These are phyloP conservation scores for Cherax destructor DNA, from an alignment of 1,140 invertebrate species.

Conservation along the genomic window DNA sequence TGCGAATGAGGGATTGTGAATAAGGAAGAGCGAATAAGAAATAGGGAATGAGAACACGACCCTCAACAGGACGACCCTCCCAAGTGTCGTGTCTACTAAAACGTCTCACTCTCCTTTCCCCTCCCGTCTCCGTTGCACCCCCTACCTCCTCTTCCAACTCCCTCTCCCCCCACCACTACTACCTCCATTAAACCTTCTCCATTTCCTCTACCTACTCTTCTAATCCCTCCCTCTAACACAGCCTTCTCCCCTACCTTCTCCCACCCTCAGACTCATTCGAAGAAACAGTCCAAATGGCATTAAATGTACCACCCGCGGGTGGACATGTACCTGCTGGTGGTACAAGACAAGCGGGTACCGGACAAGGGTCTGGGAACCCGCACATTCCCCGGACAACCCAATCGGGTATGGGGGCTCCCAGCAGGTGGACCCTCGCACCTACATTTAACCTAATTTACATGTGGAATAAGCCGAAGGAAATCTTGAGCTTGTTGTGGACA, in stretches of 20 bases:
- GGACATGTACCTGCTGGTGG: conserved; percentile 12
- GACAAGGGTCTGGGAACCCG: conserved; percentile 1
- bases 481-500: background rate
- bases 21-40: too few relatives aligned
- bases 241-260: background rate
- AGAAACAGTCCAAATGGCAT: conserved; percentile 28
- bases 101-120: conserved; percentile 37
- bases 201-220: background rate
- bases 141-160: background rate
- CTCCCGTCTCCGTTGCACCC: background rate
- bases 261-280: background rate
- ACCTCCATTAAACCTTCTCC: background rate
- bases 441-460: background rate
- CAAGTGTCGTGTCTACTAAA: conserved; percentile 27
- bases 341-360: background rate
- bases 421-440: background rate
- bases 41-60: too few relatives aligned
- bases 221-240: too few relatives aligned
- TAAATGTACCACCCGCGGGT: conserved; percentile 57
- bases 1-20: too few relatives aligned
- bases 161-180: background rate
- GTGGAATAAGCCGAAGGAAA: background rate
- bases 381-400: background rate
- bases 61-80: background rate
- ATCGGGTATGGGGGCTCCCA: background rate